These are phyloP conservation scores for Leucopsar rothschildi DNA, from an alignment of 2,113 vertebrate genomes.

Conservation along the genomic window DNA sequence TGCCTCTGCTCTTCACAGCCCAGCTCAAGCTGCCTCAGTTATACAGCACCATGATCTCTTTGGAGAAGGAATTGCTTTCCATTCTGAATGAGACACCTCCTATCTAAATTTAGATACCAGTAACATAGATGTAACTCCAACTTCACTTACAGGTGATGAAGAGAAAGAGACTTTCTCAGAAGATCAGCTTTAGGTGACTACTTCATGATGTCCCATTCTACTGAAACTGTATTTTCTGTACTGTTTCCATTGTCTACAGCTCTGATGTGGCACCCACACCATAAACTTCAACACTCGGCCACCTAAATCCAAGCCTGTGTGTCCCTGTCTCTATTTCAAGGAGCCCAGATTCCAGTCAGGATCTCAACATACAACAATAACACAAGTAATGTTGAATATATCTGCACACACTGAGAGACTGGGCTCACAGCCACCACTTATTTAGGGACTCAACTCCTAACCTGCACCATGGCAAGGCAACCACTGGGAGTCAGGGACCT, in stretches of 20 bases:
- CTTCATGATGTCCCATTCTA: neutral
- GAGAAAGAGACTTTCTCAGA: neutral
- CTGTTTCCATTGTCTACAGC: neutral
- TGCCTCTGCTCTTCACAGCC: neutral
- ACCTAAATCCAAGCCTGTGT: neutral
- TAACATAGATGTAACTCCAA: neutral
- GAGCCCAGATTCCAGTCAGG: neutral
- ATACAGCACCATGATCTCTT: rapidly evolving
- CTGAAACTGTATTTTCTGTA: neutral
- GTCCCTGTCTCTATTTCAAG: neutral
- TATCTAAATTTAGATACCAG: neutral
- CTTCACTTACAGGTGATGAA: neutral
- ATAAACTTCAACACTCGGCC: neutral
- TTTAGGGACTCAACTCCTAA: neutral
- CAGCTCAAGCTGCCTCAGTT: neutral
- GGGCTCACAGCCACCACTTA: neutral
- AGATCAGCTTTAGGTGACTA: neutral
- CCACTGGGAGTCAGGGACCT: neutral
- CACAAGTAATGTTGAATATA: neutral
- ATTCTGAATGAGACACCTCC: neutral
- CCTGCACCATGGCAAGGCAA: neutral
- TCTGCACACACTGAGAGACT: neutral
- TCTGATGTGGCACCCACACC: neutral
- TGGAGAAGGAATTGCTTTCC: neutral
- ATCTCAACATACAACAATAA: neutral